These are phyloP conservation scores for Oriolus oriolus DNA, from an alignment of 2,113 vertebrate genomes.

Conservation along the genomic window DNA sequence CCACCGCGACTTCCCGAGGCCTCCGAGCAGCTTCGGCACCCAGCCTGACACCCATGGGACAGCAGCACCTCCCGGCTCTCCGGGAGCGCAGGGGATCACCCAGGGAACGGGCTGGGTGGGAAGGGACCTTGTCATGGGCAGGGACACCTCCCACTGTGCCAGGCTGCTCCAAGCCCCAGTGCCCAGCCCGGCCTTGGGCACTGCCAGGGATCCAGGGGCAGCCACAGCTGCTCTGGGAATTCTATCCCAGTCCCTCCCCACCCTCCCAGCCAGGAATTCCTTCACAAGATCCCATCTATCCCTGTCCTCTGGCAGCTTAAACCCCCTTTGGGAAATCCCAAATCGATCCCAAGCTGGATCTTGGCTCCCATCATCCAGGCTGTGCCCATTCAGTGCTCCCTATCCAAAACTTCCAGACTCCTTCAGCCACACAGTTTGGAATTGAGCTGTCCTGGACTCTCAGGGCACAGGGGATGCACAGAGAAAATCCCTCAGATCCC, in stretches of 20 bases:
- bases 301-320: not conserved
- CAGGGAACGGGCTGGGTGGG: fast-evolving
- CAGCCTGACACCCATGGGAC: not conserved
- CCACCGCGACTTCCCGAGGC: fast-evolving
- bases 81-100: fast-evolving
- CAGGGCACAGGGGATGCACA: not conserved
- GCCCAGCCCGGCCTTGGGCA: not conserved
- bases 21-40: fast-evolving
- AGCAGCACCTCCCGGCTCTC: not conserved
- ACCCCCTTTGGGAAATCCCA: not conserved
- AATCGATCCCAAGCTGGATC: fast-evolving
- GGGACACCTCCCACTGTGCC: not conserved
- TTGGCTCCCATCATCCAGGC: not conserved
- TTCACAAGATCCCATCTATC: fast-evolving
- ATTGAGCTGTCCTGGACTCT: not conserved
- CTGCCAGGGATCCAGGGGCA: not conserved
- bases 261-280: not conserved
- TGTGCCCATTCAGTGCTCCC: not conserved
- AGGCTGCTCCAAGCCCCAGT: not conserved
- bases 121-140: no score
- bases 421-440: not conserved
- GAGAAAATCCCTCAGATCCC: not conserved
- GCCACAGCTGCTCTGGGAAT: not conserved
- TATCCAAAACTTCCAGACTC: not conserved
- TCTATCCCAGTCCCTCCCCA: fast-evolving